A percentile compares a stretch with the other conserved stretches of the same genome.
Conservation (phyloP, 2,113 vertebrate species). For the Collichthys lucidus region DNA sequence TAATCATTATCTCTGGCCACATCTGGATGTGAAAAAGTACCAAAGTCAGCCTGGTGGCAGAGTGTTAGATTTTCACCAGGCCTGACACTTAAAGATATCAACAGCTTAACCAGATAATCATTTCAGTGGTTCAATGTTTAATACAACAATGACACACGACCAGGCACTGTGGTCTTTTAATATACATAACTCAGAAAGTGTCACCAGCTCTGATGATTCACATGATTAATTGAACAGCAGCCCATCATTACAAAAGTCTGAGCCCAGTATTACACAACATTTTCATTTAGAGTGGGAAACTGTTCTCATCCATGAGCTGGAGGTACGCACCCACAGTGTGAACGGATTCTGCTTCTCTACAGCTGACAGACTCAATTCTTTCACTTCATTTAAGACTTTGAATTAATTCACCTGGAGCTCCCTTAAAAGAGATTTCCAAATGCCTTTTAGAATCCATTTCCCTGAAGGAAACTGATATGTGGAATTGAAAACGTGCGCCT, state of each 20-base stretch:
- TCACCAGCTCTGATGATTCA: not conserved
- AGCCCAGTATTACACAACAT: not conserved
- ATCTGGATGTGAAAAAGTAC: too few relatives aligned
- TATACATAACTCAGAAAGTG: too few relatives aligned
- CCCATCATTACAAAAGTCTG: not conserved
- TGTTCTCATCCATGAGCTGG: too few relatives aligned
- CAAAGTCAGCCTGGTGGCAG: not conserved
- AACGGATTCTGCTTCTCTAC: not conserved
- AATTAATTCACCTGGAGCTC: too few relatives aligned
- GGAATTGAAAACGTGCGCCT: not conserved
- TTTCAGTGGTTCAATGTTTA: too few relatives aligned
- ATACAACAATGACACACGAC: too few relatives aligned
- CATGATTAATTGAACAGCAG: not conserved
- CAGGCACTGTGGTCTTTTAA: too few relatives aligned
- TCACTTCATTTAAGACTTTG: not conserved
- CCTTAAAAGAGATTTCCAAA: not conserved
- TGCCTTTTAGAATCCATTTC: not conserved
- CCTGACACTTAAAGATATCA: too few relatives aligned
- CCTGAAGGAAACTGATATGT: not conserved
- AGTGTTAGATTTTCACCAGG: too few relatives aligned
- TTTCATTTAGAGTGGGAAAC: not conserved
- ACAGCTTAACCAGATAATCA: too few relatives aligned
- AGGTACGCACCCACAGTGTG: not conserved
- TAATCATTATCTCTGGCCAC: not conserved
- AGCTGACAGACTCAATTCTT: not conserved